Evolutionary conservation across 2,797 vertebrate genomes (phyloP), one percentile per base, ranked within the genome.

Genomic region (Calcarius lapponicus): DNA sequence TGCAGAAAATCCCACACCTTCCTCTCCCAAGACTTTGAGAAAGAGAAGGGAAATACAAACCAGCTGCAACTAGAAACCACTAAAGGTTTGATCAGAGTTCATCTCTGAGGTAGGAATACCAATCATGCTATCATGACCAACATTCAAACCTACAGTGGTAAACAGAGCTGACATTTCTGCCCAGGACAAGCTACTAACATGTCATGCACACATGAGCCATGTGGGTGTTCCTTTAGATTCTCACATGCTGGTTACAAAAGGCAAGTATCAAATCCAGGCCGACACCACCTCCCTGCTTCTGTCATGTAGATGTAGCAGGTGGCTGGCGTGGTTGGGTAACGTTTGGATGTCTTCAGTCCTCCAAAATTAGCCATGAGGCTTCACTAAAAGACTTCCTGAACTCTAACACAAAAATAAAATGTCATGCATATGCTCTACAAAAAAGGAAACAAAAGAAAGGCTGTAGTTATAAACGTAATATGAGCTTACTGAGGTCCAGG

Each of bases 391-490:
- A 66, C 42, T 94, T 43, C 32, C 74, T 90, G 85, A 78, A 86
- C 67, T 2, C 4, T 70, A 90, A 88, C 45, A 67, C 51, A 88
- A 97, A 97, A 97, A 97, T 95, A 96, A 96, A 97, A 95, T 86
- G 57, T 95, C 86, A 92, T 84, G 72, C 34, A 28, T 69, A 75
- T 34, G 60, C 56, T n/a, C 57, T 48, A 94, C 86, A 83, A 84
- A 96, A 92, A 96, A 94, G 93, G 96, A 97, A 96, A 90, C 85
- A 95, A 95, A 97, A 94, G 94, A 80, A 80, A 89, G 86, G 45
- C 70, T 80, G 43, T 45, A 73, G 86, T 69, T 74, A 47, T 78
- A 93, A 93, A 85, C 0, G 96, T 92, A 96, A 97, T 18, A 21
- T 72, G 96, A 98, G 93, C 92, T 92, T 91, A 31, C 61, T 29